Percentiles rank a stretch among this genome's conserved stretches.
Evolutionary conservation across 2,888 invertebrate genomes (phyloP).

Genomic region (Philopedon plagiatum): DNA sequence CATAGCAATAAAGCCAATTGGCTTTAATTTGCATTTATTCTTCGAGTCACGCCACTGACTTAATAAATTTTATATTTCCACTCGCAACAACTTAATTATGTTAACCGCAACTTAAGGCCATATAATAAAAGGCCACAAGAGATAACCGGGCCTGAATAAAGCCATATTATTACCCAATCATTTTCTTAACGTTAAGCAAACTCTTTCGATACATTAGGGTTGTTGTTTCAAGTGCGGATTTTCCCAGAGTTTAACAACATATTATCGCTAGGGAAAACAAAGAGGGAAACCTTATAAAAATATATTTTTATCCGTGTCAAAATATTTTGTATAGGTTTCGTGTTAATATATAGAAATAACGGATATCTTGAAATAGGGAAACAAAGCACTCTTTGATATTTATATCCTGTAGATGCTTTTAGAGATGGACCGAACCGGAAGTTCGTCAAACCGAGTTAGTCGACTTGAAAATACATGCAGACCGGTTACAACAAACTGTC

Average conservation of each 20-base stretch:
- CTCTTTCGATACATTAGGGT: conserved; percentile 36
- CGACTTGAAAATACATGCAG: no score
- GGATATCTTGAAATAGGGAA: neutral
- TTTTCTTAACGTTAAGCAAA: conserved; percentile 38
- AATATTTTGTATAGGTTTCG: conserved; percentile 7
- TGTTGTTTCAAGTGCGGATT: conserved; percentile 45
- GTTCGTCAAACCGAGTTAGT: no score
- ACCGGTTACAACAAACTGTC: no score
- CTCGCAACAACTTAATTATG: conserved; percentile 3
- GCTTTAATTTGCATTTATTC: neutral
- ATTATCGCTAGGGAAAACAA: conserved; percentile 39
- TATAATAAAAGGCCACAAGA: conserved; percentile 17
- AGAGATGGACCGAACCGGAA: no score
- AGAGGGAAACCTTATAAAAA: conserved; percentile 22
- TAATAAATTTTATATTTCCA: neutral
- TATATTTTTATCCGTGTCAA: conserved; percentile 31
- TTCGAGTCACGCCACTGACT: neutral
- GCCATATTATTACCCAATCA: conserved; percentile 38
- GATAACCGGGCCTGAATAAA: conserved; percentile 20
- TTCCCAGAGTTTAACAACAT: conserved; percentile 40
- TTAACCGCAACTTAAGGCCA: conserved; percentile 10
- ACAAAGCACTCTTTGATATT: no score
- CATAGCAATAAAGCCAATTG: no score
- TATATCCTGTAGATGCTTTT: no score
- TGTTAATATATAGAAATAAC: neutral